These are phyloP conservation scores for Channa maculata DNA, from an alignment of 2,113 vertebrate species.

Conservation along the genomic window DNA sequence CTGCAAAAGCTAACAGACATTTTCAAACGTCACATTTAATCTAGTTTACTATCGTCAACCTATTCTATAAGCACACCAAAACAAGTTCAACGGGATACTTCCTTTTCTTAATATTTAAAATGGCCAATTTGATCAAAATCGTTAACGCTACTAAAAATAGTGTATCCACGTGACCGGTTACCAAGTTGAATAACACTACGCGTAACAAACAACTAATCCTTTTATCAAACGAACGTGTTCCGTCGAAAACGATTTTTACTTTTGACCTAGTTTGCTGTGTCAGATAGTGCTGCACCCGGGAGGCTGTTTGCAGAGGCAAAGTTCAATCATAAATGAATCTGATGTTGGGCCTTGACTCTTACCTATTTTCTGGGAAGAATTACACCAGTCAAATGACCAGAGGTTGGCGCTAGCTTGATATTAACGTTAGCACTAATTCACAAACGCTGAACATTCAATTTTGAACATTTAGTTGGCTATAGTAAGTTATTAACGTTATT, in stretches of 20 bases:
- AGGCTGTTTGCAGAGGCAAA: slow-evolving; percentile 40
- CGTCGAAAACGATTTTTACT: neutral
- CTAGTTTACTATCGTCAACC: too few species aligned
- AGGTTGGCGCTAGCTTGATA: neutral
- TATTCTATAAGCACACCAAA: neutral
- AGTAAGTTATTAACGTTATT: too few species aligned
- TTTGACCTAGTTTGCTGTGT: neutral
- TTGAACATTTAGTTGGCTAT: neutral
- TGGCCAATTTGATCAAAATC: slow-evolving; percentile 14
- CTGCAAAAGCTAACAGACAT: too few species aligned
- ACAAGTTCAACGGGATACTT: slow-evolving; percentile 43
- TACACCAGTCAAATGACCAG: neutral
- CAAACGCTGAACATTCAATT: neutral
- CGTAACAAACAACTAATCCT: too few species aligned
- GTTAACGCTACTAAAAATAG: slow-evolving; percentile 48
- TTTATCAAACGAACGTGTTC: too few species aligned
- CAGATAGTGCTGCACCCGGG: neutral
- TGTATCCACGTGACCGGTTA: neutral
- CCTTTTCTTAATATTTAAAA: slow-evolving; percentile 35
- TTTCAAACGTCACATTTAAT: too few species aligned
- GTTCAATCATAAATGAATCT: slow-evolving; percentile 27
- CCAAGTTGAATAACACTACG: neutral
- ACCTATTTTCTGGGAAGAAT: slow-evolving; percentile 24
- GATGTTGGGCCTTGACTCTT: slow-evolving; percentile 51
- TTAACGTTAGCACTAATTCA: neutral